Conservation (phyloP, 2,888 invertebrate species). For the Eugnorisma glareosa region DNA sequence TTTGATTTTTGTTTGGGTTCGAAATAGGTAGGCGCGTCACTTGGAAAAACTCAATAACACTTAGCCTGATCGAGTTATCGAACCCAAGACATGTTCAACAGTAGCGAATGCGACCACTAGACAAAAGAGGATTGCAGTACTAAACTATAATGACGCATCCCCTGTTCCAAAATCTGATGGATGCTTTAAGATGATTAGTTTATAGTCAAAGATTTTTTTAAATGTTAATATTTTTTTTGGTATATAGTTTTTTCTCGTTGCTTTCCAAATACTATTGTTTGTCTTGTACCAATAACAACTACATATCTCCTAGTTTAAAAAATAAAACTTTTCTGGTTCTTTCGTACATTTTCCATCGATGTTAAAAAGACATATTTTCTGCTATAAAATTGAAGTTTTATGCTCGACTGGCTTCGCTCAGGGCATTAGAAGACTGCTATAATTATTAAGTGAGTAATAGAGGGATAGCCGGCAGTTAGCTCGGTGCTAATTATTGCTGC, state of each 20-base stretch:
- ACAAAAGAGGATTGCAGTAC: neutral
- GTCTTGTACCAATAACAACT: neutral
- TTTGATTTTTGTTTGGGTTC: neutral
- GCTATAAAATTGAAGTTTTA: neutral
- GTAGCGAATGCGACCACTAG: neutral
- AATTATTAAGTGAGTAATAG: slow-evolving; percentile 32
- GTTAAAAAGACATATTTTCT: neutral
- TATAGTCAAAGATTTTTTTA: neutral
- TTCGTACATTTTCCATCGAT: too few relatives aligned
- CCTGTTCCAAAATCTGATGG: neutral
- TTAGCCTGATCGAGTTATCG: neutral
- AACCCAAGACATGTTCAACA: neutral
- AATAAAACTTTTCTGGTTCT: neutral
- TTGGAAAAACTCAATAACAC: neutral
- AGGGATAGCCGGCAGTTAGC: slow-evolving; percentile 20
- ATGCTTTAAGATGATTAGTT: neutral
- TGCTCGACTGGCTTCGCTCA: neutral
- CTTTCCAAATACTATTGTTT: neutral
- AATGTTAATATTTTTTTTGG: neutral
- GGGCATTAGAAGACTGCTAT: slow-evolving; percentile 12
- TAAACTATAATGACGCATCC: neutral
- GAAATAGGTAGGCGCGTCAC: neutral
- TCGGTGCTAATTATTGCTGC: slow-evolving; percentile 20
- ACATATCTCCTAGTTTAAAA: neutral
- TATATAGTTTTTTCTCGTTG: neutral